A percentile compares a stretch with the other conserved stretches of the same genome.
Conservation (phyloP, 2,113 vertebrate species). For the Lamprologus ornatipinnis region DNA sequence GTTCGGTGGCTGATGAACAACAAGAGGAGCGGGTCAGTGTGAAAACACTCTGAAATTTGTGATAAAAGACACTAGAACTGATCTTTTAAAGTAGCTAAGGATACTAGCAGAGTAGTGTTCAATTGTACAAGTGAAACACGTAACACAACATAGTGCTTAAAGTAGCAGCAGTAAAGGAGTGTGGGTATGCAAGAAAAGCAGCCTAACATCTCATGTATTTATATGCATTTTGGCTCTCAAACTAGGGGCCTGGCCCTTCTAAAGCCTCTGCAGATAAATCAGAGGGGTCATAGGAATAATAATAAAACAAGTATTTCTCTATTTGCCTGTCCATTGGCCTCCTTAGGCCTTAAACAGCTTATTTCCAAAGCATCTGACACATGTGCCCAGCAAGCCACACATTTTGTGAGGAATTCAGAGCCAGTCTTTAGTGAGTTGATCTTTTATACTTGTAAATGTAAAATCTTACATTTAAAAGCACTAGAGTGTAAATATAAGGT, state of each 20-base stretch:
- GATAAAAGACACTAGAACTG: neutral
- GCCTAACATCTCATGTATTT: neutral
- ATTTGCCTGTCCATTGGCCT: neutral
- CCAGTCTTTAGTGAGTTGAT: neutral
- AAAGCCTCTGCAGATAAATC: neutral
- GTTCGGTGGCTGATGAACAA: slow-evolving; percentile 93
- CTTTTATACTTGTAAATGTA: neutral
- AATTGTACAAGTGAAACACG: neutral
- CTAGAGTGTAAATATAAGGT: neutral
- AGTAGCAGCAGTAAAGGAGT: neutral
- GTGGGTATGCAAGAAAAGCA: neutral
- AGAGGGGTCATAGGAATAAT: neutral
- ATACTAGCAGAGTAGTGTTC: neutral
- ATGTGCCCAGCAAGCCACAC: neutral
- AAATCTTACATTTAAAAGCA: neutral
- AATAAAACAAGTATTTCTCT: neutral
- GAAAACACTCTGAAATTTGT: neutral
- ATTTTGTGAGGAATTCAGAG: neutral
- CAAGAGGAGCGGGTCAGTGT: slow-evolving; percentile 85
- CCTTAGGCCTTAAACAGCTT: neutral
- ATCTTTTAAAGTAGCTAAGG: neutral
- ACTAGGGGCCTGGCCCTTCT: neutral
- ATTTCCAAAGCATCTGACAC: neutral
- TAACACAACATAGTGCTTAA: neutral
- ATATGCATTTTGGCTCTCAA: neutral